Evolutionary conservation across 2,113 vertebrate species (phyloP), one percentile per base, ranked within the genome.

Genomic region (Carollia perspicillata): DNA sequence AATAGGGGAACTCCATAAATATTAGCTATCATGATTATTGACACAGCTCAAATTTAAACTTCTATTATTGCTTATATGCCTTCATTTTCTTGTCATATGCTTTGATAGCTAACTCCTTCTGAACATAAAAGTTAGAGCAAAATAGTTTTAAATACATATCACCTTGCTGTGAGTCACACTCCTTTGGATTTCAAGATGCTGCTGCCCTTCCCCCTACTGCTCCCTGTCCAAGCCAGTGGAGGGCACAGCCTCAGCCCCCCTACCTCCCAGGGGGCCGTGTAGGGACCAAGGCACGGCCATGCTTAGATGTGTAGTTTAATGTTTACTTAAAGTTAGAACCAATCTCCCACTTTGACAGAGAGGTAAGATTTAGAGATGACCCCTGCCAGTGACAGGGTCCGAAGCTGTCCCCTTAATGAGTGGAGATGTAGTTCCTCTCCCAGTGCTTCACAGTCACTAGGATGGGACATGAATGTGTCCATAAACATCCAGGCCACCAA

Each of bases 41-140:
- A 88, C 10, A 81, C 7, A 37, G 14, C 16, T 86, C 40, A 40
- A 81, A 84, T 78, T 89, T 92, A 83, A 94, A 95, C 74, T 88
- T 80, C 8, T 72, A 42, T 81, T 53, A 58, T 75, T 42, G 22
- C 5, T 86, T 68, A 37, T 28, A 18, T 68, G 77, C 68, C 49
- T 72, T 81, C 78, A 81, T 51, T 47, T 33, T 51, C 14, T 80
- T 87, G 22, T 85, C 60, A 28, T 51, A 58, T 47, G 30, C 6
- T 93, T 71, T 79, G 7, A 10, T 65, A 80, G n/a, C n/a, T n/a
- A 58, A 13, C 74, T 83, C n/a, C 16, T 58, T 63, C 86, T 51
- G 42, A 72, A 86, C 40, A 65, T 44, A 88, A 93, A 83, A 81
- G 14, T 53, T 66, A 77, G 42, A 84, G 40, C 1, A 77, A 89